These are phyloP conservation scores for Dendroctonus ponderosae DNA, from an alignment of 1,140 invertebrate genomes.

Conservation along the genomic window DNA sequence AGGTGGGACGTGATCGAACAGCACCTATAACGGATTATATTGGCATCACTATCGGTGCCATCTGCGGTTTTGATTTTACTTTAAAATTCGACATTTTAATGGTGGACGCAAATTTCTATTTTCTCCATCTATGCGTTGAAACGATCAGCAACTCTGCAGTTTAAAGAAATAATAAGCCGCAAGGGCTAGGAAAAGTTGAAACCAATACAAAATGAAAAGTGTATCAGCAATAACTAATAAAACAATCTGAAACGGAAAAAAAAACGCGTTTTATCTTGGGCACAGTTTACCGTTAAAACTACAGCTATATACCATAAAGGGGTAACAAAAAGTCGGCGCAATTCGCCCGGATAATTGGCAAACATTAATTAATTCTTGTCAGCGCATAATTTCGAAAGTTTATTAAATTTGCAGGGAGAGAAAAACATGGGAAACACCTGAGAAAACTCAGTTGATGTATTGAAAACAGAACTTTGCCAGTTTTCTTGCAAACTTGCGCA, in stretches of 20 bases:
- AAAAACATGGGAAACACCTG: slow-evolving; percentile 30
- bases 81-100: background rate
- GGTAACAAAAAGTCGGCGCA: too few species aligned
- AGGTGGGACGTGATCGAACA: slow-evolving; percentile 21
- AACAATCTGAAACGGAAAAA: too few species aligned
- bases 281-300: too few species aligned
- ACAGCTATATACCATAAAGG: too few species aligned
- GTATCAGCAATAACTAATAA: too few species aligned
- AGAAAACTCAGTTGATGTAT: slow-evolving; percentile 27
- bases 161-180: too few species aligned
- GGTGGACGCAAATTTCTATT: too few species aligned
- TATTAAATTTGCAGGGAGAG: slow-evolving; percentile 25
- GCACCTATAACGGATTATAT: slow-evolving; percentile 27
- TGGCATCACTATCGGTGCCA: slow-evolving; percentile 13
- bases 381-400: slow-evolving; percentile 25
- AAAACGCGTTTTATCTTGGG: too few species aligned
- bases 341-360: slow-evolving; percentile 15
- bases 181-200: too few species aligned
- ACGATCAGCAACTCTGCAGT: too few species aligned
- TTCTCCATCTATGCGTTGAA: background rate
- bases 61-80: slow-evolving; percentile 20
- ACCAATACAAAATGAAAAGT: too few species aligned
- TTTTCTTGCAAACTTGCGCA: slow-evolving; percentile 5
- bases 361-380: slow-evolving; percentile 30
- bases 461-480: slow-evolving; percentile 23